These are phyloP conservation scores for Microplitis mediator DNA, from an alignment of 1,140 invertebrate species.

Conservation along the genomic window DNA sequence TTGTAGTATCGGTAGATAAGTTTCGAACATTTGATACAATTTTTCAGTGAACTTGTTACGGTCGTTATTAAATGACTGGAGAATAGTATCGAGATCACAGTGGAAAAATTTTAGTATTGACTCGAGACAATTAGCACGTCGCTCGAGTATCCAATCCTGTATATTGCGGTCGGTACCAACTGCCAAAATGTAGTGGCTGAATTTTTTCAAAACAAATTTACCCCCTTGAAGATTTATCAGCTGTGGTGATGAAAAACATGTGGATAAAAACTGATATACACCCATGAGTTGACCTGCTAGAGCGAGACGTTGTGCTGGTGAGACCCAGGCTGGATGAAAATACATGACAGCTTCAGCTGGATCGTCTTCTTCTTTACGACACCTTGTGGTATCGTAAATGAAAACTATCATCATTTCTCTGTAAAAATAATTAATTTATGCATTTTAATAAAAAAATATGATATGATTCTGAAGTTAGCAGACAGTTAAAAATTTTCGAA, in stretches of 20 bases:
- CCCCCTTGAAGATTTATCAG: constrained; percentile 81
- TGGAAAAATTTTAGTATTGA: constrained; percentile 80
- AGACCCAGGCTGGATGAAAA: constrained; percentile 86
- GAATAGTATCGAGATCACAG: constrained; percentile 74
- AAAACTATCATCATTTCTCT: constrained; percentile 89
- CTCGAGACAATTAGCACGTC: constrained; percentile 73
- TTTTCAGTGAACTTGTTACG: constrained; percentile 73
- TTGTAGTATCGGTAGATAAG: constrained; percentile 80
- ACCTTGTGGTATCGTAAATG: constrained; percentile 81
- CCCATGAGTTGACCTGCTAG: constrained; percentile 84
- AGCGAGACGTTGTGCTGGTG: constrained; percentile 77
- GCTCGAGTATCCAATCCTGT: constrained; percentile 77
- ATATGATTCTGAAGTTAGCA: too few relatives aligned
- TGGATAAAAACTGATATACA: constrained; percentile 76
- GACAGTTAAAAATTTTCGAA: too few relatives aligned
- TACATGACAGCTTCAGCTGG: constrained; percentile 85
- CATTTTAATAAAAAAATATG: constrained; percentile 16
- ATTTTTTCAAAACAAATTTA: constrained; percentile 81
- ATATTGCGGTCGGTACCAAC: constrained; percentile 86
- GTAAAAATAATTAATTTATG: constrained; percentile 47
- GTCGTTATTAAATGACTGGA: constrained; percentile 66
- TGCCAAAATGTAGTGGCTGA: constrained; percentile 78
- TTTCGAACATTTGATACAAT: constrained; percentile 82
- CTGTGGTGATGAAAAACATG: constrained; percentile 73
- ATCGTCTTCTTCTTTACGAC: constrained; percentile 80